Evolutionary conservation across 1,140 invertebrate species (phyloP), one percentile per base, ranked within the genome.

Genomic region (Drosophila mojavensis): DNA sequence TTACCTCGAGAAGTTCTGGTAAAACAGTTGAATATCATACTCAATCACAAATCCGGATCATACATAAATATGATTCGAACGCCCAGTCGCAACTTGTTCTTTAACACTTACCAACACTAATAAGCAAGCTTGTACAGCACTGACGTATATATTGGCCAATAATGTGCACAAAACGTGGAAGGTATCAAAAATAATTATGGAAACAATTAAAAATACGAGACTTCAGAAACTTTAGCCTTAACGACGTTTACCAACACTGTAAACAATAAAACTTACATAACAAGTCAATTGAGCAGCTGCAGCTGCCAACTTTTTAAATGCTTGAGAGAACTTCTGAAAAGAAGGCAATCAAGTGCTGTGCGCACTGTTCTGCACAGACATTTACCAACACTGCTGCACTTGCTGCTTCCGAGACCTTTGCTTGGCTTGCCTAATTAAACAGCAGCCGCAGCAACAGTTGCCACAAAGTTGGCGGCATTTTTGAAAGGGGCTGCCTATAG

Each of bases 391-490:
- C 59, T 61, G 28, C 43, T 47, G 43, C 24, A 5, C 13, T 66
- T 59, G n/a, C 26, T 20, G 26, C 51, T 11, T 65, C 39, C 24
- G 11, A 24, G 30, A n/a, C 15, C 5, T 33, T 41, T 30, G 39
- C 62, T 45, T 28, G 15, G 28, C n/a, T 39, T 36, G 54, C 36
- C 47, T 66, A 72, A 72, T 72, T 72, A 59, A 72, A 72, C 48
- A 59, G 39, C 63, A 65, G 69, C 47, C 54, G 51, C 53, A 56
- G 17, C 60, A 33, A 64, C 67, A 64, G 47, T 17, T 36, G 62
- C 51, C 24, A 26, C 63, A 54, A 54, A 39, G 41, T 72, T 39
- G 69, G 54, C 69, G 69, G 69, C 63, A 59, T 58, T 66, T 66
- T 17, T 48, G 15, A 72, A 66, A 72, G 69, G 39, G 43, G 51